Evolutionary conservation across 2,113 vertebrate species (phyloP).

Genomic region (Hippopotamus amphibius): DNA sequence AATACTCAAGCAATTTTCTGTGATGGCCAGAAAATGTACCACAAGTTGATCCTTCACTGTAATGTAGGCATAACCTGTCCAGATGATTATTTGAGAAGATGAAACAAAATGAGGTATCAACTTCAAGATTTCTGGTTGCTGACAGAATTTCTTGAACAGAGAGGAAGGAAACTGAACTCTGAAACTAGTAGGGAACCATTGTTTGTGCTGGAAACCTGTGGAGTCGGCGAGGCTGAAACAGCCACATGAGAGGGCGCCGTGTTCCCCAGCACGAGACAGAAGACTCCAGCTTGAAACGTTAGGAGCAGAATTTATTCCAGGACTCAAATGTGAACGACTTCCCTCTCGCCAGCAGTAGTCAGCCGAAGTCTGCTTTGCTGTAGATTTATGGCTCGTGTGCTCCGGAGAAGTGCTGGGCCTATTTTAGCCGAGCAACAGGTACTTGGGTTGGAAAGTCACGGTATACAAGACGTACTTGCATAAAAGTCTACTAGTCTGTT

Average conservation of each 20-base stretch:
- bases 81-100: not conserved
- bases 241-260: conserved; percentile 63
- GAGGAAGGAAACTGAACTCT: conserved; percentile 52
- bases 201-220: conserved; percentile 71
- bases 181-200: conserved; percentile 54
- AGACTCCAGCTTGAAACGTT: conserved; percentile 67
- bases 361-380: fast-evolving
- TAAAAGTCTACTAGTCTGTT: not conserved
- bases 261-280: conserved; percentile 74
- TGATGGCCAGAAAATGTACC: not conserved
- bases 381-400: not conserved
- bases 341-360: not conserved
- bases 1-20: not conserved
- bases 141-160: not conserved
- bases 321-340: conserved; percentile 27
- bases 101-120: not conserved
- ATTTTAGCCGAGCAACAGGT: not conserved
- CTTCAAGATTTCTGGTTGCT: not conserved
- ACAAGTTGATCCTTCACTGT: fast-evolving
- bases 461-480: no score
- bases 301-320: conserved; percentile 59
- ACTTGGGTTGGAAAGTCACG: not conserved
- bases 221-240: conserved; percentile 58
- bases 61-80: not conserved
- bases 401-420: not conserved